These are phyloP conservation scores for Geophilus truncorum DNA, from an alignment of 2,888 invertebrate species.

Conservation along the genomic window DNA sequence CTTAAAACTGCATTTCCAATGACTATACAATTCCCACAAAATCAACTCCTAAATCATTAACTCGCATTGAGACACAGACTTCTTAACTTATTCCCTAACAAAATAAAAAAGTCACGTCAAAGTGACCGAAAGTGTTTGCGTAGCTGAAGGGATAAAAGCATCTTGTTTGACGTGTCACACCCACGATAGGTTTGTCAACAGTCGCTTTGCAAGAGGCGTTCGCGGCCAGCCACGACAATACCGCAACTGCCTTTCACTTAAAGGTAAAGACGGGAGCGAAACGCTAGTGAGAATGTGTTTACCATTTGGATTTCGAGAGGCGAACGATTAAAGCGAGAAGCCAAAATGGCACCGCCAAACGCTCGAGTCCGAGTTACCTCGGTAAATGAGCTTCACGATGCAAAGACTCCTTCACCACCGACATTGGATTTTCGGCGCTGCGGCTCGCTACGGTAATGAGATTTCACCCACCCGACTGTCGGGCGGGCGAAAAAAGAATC, in stretches of 20 bases:
- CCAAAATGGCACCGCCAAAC: not conserved
- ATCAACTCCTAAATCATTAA: no score
- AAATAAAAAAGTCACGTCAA: no score
- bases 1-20: no score
- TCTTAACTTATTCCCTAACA: no score
- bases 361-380: not conserved
- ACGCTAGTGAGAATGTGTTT: not conserved
- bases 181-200: not conserved
- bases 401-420: not conserved
- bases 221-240: not conserved
- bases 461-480: not conserved
- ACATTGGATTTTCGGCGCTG: not conserved
- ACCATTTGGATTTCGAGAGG: not conserved
- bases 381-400: not conserved
- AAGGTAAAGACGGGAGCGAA: not conserved
- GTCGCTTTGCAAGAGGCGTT: not conserved
- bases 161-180: not conserved
- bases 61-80: no score
- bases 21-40: no score
- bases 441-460: not conserved
- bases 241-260: not conserved
- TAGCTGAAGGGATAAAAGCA: not conserved
- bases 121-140: not conserved
- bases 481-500: not conserved
- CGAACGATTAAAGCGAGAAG: not conserved